Conservation (phyloP, 2,888 invertebrate genomes). For the Arenicola marina region DNA sequence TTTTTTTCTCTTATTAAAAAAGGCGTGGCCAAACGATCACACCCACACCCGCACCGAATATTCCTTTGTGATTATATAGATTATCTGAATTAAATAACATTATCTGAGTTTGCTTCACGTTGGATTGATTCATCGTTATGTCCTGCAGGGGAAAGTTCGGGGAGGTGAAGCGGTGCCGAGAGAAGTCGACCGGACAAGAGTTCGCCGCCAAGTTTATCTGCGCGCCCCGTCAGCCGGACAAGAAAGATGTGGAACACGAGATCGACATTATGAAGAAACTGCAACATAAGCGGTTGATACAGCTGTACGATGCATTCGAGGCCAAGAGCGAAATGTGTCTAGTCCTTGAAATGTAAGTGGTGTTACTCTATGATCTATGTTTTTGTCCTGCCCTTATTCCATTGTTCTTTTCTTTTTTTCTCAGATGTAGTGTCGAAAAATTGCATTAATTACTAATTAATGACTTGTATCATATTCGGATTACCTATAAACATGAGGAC, state of each 20-base stretch:
- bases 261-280: slow-evolving; percentile 95
- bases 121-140: background rate
- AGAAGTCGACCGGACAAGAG: slow-evolving; percentile 77
- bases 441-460: too few species aligned
- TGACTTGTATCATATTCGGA: too few species aligned
- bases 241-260: slow-evolving; percentile 90
- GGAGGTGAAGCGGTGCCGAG: slow-evolving; percentile 89
- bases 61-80: too few species aligned
- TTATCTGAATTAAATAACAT: too few species aligned
- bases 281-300: slow-evolving; percentile 93
- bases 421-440: background rate
- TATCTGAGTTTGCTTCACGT: too few species aligned
- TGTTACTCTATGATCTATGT: background rate
- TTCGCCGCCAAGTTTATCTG: slow-evolving; percentile 93
- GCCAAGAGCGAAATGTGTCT: slow-evolving; percentile 88
- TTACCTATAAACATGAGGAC: too few species aligned
- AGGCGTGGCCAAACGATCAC: too few species aligned
- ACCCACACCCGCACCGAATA: too few species aligned
- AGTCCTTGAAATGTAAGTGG: slow-evolving; percentile 93
- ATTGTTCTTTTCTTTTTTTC: background rate
- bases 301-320: slow-evolving; percentile 96
- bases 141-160: slow-evolving; percentile 90
- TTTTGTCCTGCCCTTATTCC: background rate
- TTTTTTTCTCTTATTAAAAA: too few species aligned
- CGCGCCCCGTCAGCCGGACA: slow-evolving; percentile 78